Conservation (phyloP, 64 coral and sea anemone species). For the Actinia tenebrosa region DNA sequence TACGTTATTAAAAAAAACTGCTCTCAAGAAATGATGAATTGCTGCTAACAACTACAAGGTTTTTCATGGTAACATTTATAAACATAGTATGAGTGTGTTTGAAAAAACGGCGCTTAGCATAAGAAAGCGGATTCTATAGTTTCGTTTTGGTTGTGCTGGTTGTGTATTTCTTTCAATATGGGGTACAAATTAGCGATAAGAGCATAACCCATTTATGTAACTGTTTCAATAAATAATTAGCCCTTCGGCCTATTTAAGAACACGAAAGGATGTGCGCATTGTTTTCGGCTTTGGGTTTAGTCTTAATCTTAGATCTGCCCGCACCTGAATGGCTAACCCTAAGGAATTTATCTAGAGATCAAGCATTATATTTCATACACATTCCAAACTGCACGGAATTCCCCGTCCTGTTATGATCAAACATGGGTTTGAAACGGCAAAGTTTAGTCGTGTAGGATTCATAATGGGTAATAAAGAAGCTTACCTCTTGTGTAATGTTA, state of each 20-base stretch:
- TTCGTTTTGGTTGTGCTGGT: background rate
- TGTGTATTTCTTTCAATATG: background rate
- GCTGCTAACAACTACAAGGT: background rate
- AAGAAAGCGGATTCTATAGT: background rate
- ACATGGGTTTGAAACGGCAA: background rate
- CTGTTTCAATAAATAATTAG: slow-evolving; percentile 11
- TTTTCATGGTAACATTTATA: background rate
- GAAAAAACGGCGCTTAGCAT: background rate
- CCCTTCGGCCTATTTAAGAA: background rate
- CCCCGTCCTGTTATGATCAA: background rate
- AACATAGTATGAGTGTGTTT: background rate
- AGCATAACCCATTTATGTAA: background rate
- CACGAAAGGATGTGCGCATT: background rate
- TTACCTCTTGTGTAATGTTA: background rate
- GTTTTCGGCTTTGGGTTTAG: background rate
- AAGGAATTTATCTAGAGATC: background rate
- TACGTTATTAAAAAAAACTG: background rate
- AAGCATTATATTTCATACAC: background rate
- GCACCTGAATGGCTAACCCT: background rate
- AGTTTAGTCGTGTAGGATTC: background rate
- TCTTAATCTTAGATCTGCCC: background rate
- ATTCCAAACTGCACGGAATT: background rate
- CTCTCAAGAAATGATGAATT: background rate
- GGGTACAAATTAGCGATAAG: slow-evolving; percentile 3
- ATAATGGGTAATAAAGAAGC: background rate